Percentiles rank a stretch among this genome's conserved stretches.
phyloP scores from a whole-genome alignment of 2,113 vertebrate species.

The Sarotherodon lohbergeri region DNA sequence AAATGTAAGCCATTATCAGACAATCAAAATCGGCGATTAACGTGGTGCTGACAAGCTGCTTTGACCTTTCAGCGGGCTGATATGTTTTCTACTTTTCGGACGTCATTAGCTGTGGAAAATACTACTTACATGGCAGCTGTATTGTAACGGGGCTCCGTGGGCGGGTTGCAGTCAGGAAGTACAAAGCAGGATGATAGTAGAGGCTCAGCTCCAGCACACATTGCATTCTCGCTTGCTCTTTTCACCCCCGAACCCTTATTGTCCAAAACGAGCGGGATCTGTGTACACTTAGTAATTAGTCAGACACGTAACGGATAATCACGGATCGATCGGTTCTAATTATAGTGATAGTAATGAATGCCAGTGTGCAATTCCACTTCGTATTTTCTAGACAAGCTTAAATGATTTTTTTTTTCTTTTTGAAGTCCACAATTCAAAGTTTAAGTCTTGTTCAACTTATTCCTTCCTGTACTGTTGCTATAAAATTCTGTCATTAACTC shows the following conservation, averaged over 20 bases:
- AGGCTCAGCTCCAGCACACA: constrained; percentile 40
- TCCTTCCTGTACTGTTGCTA: neutral
- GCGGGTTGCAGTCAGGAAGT: constrained; percentile 62
- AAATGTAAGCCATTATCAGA: constrained; percentile 31
- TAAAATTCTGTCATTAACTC: neutral
- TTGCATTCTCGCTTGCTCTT: neutral
- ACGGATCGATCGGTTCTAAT: constrained; percentile 24
- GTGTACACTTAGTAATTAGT: constrained; percentile 43
- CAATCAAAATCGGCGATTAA: constrained; percentile 34
- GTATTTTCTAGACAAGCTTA: neutral
- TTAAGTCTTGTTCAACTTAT: neutral
- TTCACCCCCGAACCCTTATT: neutral
- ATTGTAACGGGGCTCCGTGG: constrained; percentile 47
- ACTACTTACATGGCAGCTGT: constrained; percentile 52
- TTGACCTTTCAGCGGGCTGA: constrained; percentile 42
- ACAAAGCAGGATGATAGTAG: constrained; percentile 62
- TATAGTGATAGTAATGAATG: constrained; percentile 21
- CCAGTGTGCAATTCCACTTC: neutral
- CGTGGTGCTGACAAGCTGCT: constrained; percentile 26
- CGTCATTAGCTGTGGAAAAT: constrained; percentile 44
- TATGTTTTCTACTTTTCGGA: constrained; percentile 38
- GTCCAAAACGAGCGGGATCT: constrained; percentile 21
- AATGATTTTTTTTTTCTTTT: neutral
- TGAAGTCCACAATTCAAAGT: neutral
- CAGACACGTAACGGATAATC: constrained; percentile 20